Percentiles rank a stretch among this genome's conserved stretches.
Conservation (phyloP, 1,140 invertebrate genomes). For the Bombus fervidus region DNA sequence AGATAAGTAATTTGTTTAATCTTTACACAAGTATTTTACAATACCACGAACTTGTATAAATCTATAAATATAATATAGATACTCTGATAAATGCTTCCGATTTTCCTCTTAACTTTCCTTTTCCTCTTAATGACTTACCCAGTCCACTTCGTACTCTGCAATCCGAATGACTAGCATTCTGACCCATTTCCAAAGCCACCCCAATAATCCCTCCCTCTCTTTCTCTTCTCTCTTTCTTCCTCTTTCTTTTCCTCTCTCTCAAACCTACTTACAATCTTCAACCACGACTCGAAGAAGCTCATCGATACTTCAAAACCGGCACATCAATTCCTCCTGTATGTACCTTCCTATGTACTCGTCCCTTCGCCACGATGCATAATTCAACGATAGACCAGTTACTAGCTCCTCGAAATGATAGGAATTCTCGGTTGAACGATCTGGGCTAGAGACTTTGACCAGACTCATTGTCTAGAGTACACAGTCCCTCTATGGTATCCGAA, state of each 20-base stretch:
- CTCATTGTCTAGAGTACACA: background rate
- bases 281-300: background rate
- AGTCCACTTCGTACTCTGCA: no score
- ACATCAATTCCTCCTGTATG: background rate
- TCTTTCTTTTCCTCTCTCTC: background rate
- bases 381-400: background rate
- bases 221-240: background rate
- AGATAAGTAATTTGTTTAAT: no score
- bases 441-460: background rate
- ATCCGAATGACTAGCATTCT: no score
- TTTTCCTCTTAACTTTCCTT: no score
- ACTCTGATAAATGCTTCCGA: no score
- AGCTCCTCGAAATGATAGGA: no score
- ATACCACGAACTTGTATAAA: no score
- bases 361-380: background rate
- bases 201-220: background rate
- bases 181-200: no score
- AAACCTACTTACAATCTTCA: background rate
- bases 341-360: no score
- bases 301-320: constrained; percentile 5
- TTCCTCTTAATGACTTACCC: no score
- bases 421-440: background rate
- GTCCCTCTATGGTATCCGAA: background rate
- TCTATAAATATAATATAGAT: no score
- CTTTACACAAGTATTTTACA: no score